phyloP scores from a whole-genome alignment of 2,797 vertebrate species.

The Chaetophractus vellerosus region DNA sequence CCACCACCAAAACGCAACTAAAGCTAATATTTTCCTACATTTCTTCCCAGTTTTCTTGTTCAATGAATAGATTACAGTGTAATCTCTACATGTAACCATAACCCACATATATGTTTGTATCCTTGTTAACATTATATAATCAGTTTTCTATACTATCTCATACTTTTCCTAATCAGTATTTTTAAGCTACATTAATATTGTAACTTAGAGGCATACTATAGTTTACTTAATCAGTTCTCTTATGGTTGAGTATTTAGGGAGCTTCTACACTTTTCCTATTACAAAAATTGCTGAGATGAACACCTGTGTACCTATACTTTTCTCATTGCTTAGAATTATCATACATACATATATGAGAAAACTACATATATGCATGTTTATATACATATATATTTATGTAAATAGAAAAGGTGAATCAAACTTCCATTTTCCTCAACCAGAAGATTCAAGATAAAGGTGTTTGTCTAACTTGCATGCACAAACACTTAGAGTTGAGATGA shows the following conservation, averaged over 20 bases:
- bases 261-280: conserved; percentile 37
- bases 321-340: conserved; percentile 12
- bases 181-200: conserved; percentile 11
- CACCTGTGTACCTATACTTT: neutral
- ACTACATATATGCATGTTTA: neutral
- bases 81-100: neutral
- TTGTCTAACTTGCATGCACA: neutral
- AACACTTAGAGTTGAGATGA: neutral
- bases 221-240: conserved; percentile 27
- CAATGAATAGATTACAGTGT: neutral
- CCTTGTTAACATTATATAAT: conserved; percentile 12
- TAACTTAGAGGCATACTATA: neutral
- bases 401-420: neutral
- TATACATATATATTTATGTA: neutral
- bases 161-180: conserved; percentile 37
- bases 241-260: conserved; percentile 5
- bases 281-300: conserved; percentile 57
- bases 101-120: neutral
- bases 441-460: conserved; percentile 55
- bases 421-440: neutral
- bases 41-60: neutral
- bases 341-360: neutral
- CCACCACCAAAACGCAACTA: neutral
- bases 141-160: conserved; percentile 33
- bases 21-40: neutral